Percentiles rank a stretch among this genome's conserved stretches.
Evolutionary conservation across 2,797 vertebrate genomes (phyloP).

Genomic region (Typhlichthys eigenmanni): DNA sequence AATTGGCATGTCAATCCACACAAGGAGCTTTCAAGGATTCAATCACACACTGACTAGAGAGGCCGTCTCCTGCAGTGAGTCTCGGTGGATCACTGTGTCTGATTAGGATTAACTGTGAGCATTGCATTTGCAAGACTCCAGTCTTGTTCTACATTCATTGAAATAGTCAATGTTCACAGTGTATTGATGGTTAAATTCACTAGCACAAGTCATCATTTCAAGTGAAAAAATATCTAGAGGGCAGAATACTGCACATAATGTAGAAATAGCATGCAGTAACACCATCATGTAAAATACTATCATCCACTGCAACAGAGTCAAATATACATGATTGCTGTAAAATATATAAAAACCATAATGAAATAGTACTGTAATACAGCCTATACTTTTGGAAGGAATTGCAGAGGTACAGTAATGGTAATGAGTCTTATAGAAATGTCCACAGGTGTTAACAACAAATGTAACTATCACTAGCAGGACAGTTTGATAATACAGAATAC

Average conservation of each 20-base stretch:
- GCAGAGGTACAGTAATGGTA: neutral
- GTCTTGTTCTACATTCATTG: no score
- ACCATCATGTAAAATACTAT: neutral
- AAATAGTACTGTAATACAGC: neutral
- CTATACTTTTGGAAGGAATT: neutral
- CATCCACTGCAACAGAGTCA: no score
- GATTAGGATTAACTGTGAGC: slow-evolving; percentile 47
- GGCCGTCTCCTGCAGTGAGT: slow-evolving; percentile 27
- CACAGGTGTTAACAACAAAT: neutral
- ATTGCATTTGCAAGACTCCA: slow-evolving; percentile 15
- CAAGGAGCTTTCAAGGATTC: slow-evolving; percentile 43
- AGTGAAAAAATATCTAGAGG: no score
- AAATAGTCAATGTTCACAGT: neutral
- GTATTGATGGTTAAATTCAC: neutral
- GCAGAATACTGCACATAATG: no score
- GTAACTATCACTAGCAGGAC: slow-evolving; percentile 3
- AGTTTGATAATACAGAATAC: slow-evolving; percentile 25
- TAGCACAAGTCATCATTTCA: no score
- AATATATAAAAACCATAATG: neutral
- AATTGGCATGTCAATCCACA: slow-evolving; percentile 28
- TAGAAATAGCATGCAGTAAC: neutral
- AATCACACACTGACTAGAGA: slow-evolving; percentile 27
- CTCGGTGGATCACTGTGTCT: slow-evolving; percentile 15
- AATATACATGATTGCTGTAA: neutral
- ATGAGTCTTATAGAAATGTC: neutral